phyloP scores from a whole-genome alignment of 2,888 invertebrate species.

The Bruchidius siliquastri region DNA sequence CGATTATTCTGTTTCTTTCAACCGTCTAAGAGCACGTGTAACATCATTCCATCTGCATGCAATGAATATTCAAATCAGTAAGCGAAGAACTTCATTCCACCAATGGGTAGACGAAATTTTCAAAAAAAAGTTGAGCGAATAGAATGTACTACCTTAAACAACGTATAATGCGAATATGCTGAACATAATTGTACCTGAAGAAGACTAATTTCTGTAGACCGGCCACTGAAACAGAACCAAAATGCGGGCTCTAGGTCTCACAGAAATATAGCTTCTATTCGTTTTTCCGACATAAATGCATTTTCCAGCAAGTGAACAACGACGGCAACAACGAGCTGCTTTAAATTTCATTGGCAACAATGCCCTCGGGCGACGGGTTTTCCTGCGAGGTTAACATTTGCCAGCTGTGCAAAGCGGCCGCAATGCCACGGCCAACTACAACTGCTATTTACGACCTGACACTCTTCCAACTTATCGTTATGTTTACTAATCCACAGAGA shows the following conservation, averaged over 20 bases:
- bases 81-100: no score
- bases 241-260: neutral
- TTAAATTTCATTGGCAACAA: neutral
- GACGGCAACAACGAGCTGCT: neutral
- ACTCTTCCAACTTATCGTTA: slow-evolving; percentile 29
- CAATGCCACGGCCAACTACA: slow-evolving; percentile 31
- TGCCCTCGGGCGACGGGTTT: neutral
- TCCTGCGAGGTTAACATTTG: slow-evolving; percentile 6
- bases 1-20: no score
- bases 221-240: no score
- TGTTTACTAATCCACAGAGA: slow-evolving; percentile 16
- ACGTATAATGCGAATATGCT: no score
- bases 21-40: no score
- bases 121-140: no score
- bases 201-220: no score
- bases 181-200: no score
- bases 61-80: no score
- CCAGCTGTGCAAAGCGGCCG: slow-evolving; percentile 26
- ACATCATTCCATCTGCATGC: no score
- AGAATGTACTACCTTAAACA: no score
- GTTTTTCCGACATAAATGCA: neutral
- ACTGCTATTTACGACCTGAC: slow-evolving; percentile 32
- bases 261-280: neutral
- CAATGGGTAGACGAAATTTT: no score
- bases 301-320: neutral